phyloP scores from a whole-genome alignment of 2,888 invertebrate genomes.

The Polia nebulosa region DNA sequence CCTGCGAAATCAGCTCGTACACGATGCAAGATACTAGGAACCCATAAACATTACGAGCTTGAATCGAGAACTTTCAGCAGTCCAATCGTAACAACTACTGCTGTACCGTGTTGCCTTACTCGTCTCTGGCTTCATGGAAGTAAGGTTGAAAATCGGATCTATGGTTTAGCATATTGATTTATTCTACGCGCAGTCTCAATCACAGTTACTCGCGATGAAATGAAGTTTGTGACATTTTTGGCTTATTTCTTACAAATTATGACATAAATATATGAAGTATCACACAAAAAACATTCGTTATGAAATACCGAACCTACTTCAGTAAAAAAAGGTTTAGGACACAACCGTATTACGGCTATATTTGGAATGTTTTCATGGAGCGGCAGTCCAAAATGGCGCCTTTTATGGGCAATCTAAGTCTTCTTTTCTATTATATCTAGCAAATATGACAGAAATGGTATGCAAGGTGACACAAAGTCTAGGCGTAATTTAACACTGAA shows the following conservation, averaged over 20 bases:
- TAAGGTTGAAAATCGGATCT: constrained; percentile 9
- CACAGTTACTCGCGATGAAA: not conserved
- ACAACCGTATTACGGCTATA: not conserved
- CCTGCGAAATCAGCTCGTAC: constrained; percentile 11
- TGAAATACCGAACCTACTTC: constrained; percentile 3
- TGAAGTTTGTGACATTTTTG: not conserved
- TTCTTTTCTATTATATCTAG: not conserved
- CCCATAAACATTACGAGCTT: constrained; percentile 37
- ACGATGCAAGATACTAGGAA: constrained; percentile 58
- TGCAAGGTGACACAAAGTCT: constrained; percentile 21
- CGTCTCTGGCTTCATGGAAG: fast-evolving
- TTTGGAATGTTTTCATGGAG: not conserved
- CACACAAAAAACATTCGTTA: not conserved
- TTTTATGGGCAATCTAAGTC: not conserved
- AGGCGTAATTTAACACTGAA: not conserved
- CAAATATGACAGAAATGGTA: constrained; percentile 15
- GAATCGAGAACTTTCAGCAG: not conserved
- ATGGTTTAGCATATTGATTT: constrained; percentile 14
- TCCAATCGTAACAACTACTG: constrained; percentile 6
- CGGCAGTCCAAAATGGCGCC: not conserved
- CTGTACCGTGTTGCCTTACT: not conserved
- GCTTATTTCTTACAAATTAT: constrained; percentile 17
- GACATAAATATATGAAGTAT: constrained; percentile 16
- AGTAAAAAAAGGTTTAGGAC: not conserved
- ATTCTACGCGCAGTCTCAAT: constrained; percentile 4